These are phyloP conservation scores for Paramuricea clavata DNA, from an alignment of 92 coral and sea anemone species.

Conservation along the genomic window DNA sequence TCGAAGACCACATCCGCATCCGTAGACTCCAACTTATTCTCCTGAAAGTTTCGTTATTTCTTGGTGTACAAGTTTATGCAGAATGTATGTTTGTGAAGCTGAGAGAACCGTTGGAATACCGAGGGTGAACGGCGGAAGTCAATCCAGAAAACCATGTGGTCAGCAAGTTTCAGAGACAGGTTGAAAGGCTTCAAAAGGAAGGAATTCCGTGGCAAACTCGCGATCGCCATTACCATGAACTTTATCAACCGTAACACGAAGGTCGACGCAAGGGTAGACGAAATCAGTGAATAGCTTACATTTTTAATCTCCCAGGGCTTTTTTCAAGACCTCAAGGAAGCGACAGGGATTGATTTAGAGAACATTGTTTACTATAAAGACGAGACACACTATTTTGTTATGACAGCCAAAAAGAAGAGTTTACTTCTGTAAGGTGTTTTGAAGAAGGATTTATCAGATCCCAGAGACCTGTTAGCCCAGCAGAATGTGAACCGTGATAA, in stretches of 20 bases:
- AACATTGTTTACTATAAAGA: slow-evolving; percentile 97
- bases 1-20: too few relatives aligned
- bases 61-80: slow-evolving; percentile 93
- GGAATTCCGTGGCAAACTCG: slow-evolving; percentile 98
- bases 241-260: slow-evolving; percentile 88
- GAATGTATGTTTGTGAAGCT: slow-evolving; percentile 80
- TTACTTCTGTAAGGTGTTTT: slow-evolving; percentile 88
- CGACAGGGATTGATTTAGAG: slow-evolving; percentile 96
- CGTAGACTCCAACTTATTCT: slow-evolving; percentile 90
- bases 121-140: slow-evolving; percentile 87
- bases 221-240: slow-evolving; percentile 95
- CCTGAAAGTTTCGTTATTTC: slow-evolving; percentile 81
- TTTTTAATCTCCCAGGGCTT: too few relatives aligned
- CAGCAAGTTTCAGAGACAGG: slow-evolving; percentile 89
- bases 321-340: slow-evolving; percentile 90
- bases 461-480: slow-evolving; percentile 86
- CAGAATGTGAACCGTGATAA: slow-evolving; percentile 85
- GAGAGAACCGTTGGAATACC: slow-evolving; percentile 86
- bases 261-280: slow-evolving; percentile 95
- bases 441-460: slow-evolving; percentile 91
- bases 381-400: slow-evolving; percentile 99
- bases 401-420: slow-evolving; percentile 98
- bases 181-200: slow-evolving; percentile 91
- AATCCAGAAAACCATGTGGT: slow-evolving; percentile 87
- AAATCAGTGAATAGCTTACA: slow-evolving; percentile 99